These are phyloP conservation scores for Cyprinodon diabolis DNA, from an alignment of 2,797 vertebrate genomes.

Conservation along the genomic window DNA sequence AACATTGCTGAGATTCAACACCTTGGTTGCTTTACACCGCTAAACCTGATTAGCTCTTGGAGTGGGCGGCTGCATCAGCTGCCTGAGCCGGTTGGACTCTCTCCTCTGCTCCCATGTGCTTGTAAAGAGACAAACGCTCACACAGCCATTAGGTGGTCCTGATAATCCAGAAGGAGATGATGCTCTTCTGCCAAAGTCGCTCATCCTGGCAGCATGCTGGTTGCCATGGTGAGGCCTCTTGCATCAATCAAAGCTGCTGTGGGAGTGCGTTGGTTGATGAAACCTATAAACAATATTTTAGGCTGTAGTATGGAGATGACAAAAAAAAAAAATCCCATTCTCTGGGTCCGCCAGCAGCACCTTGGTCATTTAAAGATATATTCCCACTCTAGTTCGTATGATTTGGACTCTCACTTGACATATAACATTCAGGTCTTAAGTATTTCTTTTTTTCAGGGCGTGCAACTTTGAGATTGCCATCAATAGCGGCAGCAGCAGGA, in stretches of 20 bases:
- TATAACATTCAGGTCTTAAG: slow-evolving; percentile 8
- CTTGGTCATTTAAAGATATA: slow-evolving; percentile 1
- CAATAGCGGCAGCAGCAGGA: slow-evolving; percentile 33
- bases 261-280: slow-evolving; percentile 51
- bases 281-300: slow-evolving; percentile 60
- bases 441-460: neutral
- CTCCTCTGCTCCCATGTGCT: neutral
- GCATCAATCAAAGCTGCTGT: slow-evolving; percentile 65
- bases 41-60: slow-evolving; percentile 48
- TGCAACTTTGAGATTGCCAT: slow-evolving; percentile 26
- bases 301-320: slow-evolving; percentile 48
- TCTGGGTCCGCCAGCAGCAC: neutral
- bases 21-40: slow-evolving; percentile 34
- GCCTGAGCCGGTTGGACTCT: slow-evolving; percentile 13
- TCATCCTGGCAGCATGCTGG: slow-evolving; percentile 41
- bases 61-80: slow-evolving; percentile 33
- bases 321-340: slow-evolving; percentile 44
- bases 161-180: slow-evolving; percentile 55
- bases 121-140: slow-evolving; percentile 22
- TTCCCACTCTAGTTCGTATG: slow-evolving; percentile 5
- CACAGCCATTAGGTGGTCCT: slow-evolving; percentile 44
- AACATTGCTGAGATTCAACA: slow-evolving; percentile 12
- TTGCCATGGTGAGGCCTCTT: slow-evolving; percentile 61
- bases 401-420: slow-evolving; percentile 40
- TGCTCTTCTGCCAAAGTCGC: slow-evolving; percentile 54